Percentiles rank a stretch among this genome's conserved stretches.
Conservation (phyloP, 2,113 vertebrate species). For the Diadophis punctatus region DNA sequence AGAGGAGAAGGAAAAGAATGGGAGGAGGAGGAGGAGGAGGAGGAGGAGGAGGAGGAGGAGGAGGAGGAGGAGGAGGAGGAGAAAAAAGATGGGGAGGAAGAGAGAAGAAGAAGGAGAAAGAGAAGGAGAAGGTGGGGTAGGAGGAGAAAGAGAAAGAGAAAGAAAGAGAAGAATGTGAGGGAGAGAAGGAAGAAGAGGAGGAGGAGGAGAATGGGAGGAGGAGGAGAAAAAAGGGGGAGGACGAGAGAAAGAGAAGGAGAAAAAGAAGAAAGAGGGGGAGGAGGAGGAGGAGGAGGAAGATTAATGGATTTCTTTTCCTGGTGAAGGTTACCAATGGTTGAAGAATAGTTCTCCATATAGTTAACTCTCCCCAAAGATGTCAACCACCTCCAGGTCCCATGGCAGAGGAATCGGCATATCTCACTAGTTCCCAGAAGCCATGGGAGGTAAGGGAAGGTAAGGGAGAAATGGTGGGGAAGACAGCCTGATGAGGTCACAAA, state of each 20-base stretch:
- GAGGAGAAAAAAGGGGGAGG: no score
- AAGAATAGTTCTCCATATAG: neutral
- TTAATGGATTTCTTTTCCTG: neutral
- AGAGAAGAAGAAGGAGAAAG: fast-evolving
- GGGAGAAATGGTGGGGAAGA: neutral
- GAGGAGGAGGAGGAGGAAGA: neutral
- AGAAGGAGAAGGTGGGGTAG: neutral
- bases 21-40: no score
- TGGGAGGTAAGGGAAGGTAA: neutral
- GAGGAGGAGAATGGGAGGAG: no score
- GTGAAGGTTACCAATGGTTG: neutral
- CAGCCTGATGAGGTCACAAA: constrained; percentile 12
- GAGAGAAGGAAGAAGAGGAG: no score
- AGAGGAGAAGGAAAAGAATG: no score
- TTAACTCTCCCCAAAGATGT: neutral
- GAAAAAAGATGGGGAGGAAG: no score
- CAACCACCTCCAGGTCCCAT: no score
- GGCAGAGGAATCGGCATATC: no score
- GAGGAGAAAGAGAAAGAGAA: neutral
- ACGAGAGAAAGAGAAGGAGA: no score
- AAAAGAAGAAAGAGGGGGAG: fast-evolving
- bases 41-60: no score
- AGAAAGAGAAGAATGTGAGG: no score
- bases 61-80: neutral
- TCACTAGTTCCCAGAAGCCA: neutral